Evolutionary conservation across 1,140 invertebrate genomes (phyloP).

Genomic region (Eubasilissa regina): DNA sequence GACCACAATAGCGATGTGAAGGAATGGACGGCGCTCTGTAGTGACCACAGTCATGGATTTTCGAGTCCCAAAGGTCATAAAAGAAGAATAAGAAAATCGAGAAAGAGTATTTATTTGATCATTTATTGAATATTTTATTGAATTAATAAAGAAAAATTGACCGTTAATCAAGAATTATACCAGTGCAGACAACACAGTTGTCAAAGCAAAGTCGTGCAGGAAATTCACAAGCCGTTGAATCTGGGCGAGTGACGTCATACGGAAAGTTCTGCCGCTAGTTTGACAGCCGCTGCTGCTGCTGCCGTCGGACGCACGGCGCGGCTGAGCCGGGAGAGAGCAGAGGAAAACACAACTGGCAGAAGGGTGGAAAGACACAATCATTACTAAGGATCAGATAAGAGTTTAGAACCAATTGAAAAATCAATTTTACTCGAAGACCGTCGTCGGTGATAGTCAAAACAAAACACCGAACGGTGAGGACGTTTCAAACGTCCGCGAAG

Average conservation of each 20-base stretch:
- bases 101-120: too few species aligned
- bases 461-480: background rate
- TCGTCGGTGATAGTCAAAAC: background rate
- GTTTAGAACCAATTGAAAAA: too few species aligned
- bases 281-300: conserved; percentile 18
- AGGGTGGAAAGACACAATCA: background rate
- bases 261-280: conserved; percentile 31
- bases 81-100: too few species aligned
- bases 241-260: conserved; percentile 30
- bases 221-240: conserved; percentile 7
- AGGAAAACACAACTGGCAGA: background rate
- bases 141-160: too few species aligned
- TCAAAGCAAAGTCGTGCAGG: background rate
- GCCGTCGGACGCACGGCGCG: background rate
- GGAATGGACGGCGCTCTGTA: too few species aligned
- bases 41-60: too few species aligned
- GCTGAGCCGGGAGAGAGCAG: background rate
- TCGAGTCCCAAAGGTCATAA: too few species aligned
- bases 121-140: too few species aligned
- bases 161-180: too few species aligned
- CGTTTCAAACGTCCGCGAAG: conserved; percentile 4
- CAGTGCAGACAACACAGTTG: background rate
- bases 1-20: too few species aligned
- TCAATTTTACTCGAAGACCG: too few species aligned
- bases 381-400: too few species aligned